Base-by-base conservation (phyloP, 92 coral and sea anemone species). In the Galaxea fascicularis region DNA sequence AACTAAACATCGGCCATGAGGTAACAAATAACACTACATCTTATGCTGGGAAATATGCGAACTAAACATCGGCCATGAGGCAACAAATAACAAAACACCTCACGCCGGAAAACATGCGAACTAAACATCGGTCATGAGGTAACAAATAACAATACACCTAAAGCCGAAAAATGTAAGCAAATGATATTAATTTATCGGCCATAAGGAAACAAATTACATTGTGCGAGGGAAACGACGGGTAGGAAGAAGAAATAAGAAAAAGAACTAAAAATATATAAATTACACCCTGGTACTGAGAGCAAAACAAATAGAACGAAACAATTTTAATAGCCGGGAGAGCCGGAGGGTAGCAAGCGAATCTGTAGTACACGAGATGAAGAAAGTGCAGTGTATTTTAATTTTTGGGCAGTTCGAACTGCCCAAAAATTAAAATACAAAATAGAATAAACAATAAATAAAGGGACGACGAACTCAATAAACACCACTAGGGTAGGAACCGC, bases 1-100 rank as follows among this genome's bases (percentile, higher is more conserved):
- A 64, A 64, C 44, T 66, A 11, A 66, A 66, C 72, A 66, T 27
- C 21, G 72, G 46, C 72, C 72, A 66, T 20, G 72, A 66, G 72
- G 72, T 5, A 66, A 66, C 72, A 66, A 66, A 66, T 66, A 28
- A 66, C 46, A 66, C 26, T 7, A 66, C 72, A 66, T 28, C 72
- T 27, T 8, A 57, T 10, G 49, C 45, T 21, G 5, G 17, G 20
- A 54, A 54, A 21, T 8, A 54, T 54, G 60, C 60, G 60, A 54
- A 47, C 60, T 11, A 54, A 54, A 54, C 60, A 54, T 18, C 60
- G 20, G 60, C 60, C 60, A 54, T 54, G 20, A n/a, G n/a, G n/a
- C n/a, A n/a, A n/a, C n/a, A n/a, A n/a, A n/a, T n/a, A n/a, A n/a
- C n/a, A n/a, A n/a, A n/a, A n/a, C n/a, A n/a, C n/a, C n/a, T n/a